A percentile compares a stretch with the other conserved stretches of the same genome.
Evolutionary conservation across 2,113 vertebrate genomes (phyloP).

Genomic region (Xiphophorus maculatus): DNA sequence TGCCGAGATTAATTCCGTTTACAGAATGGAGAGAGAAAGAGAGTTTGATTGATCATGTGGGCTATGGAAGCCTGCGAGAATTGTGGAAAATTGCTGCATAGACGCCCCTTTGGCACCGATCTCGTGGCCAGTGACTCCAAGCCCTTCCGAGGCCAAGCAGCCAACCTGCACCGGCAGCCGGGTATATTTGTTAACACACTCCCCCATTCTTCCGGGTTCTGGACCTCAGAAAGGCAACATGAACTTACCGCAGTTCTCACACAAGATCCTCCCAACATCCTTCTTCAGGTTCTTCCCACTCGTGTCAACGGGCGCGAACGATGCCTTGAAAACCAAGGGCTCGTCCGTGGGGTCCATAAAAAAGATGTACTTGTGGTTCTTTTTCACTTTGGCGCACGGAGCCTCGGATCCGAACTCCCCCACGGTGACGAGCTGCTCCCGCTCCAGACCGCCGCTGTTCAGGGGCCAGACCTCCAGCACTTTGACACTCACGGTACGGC

Average conservation of each 20-base stretch:
- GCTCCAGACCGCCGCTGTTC: constrained; percentile 91
- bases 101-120: constrained; percentile 76
- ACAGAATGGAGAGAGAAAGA: constrained; percentile 63
- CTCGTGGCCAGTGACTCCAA: constrained; percentile 65
- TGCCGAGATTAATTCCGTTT: constrained; percentile 66
- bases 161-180: constrained; percentile 29
- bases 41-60: constrained; percentile 80
- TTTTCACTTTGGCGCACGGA: no score
- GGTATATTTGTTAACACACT: constrained; percentile 46
- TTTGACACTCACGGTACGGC: constrained; percentile 88
- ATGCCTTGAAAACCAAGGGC: no score
- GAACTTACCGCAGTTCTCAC: no score
- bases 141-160: constrained; percentile 50
- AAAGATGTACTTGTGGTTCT: no score
- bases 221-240: no score
- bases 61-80: constrained; percentile 77
- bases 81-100: constrained; percentile 82
- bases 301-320: no score
- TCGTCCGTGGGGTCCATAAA: no score
- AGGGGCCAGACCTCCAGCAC: constrained; percentile 94
- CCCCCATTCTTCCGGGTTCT: constrained; percentile 70
- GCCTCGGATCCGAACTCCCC: constrained; percentile 86
- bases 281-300: no score
- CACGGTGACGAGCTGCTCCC: constrained; percentile 94
- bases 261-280: no score